Evolutionary conservation across 2,113 vertebrate species (phyloP), one percentile per base, ranked within the genome.

Genomic region (Nicator chloris): DNA sequence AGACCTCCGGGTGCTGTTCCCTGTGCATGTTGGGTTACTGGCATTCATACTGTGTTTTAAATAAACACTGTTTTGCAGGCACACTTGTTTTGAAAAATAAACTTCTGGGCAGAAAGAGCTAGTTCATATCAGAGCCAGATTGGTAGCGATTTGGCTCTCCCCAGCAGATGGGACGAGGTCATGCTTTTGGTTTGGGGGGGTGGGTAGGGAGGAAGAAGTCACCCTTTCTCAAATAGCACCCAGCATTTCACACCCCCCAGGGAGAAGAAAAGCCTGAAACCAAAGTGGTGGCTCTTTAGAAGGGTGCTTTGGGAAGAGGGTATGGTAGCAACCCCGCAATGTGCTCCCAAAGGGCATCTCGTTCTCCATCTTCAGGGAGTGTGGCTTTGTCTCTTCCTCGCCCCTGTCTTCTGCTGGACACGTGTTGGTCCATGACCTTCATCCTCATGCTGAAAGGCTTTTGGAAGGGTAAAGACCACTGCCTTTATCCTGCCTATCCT

Each of bases 31-130:
- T 92, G 82, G 71, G 64, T 88, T 96, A 39, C 68, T 81, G 85
- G 88, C 82, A 86, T 82, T 94, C 94, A n/a, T 40, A 27, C 82
- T 53, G 71, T 9, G 21, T 75, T 96, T 96, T 88, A 94, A 96
- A 95, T 84, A 95, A 97, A 95, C 86, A 94, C 22, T 70, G n/a
- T 37, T 90, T 71, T 68, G 76, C 82, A 93, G 92, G 56, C 76
- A 78, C 2, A 7, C 69, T 96, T 96, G 90, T 96, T 95, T 94
- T 94, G 95, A 92, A 95, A 96, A 96, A 93, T 71, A 92, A 96
- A 96, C 79, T 83, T 82, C 79, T 94, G 83, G 40, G 56, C 82
- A 94, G 82, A 92, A 73, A 60, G 63, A 85, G 71, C 56, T 78
- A 59, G 40, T 57, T 94, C 56, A 57, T 13, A 39, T 81, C 31